Base-by-base conservation (phyloP, 2,797 vertebrate genomes). In the Morus bassanus region DNA sequence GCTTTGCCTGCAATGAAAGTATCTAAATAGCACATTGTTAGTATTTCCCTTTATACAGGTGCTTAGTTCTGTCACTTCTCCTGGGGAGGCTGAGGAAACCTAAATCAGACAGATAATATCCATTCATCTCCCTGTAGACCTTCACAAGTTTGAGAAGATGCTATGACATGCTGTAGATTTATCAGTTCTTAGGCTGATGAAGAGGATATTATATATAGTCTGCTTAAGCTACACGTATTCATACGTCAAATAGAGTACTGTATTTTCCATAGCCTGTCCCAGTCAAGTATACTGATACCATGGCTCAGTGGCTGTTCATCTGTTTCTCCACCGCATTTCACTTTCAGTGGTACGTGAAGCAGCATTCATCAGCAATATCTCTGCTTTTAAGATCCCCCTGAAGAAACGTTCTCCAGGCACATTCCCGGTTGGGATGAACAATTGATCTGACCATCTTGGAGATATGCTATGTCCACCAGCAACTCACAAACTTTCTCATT, bases 331-430 rank as follows among this genome's bases (percentile, higher is more conserved):
- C 4, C 1, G 1, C n/a, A 3, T 41, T 57, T 31, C 57, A 51
- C 39, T 35, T 22, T 7, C 48, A 65, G 39, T 10, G 24, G 56
- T 23, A 15, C 2, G 6, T 14, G 51, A 65, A 56, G 50, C 51
- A 57, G 14, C 1, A 0, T 37, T 61, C 61, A 28, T 1, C 2
- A 6, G 28, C 65, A 65, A 14, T 11, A 60, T 5, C 43, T 73
- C 72, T 65, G 31, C 24, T 70, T 60, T 70, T n/a, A 56, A 41
- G 37, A 24, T 15, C 9, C 19, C 45, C 12, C 28, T 8, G 12
- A 48, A 65, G 37, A 57, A 65, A n/a, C 0, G 0, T 25, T n/a
- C 61, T 76, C 69, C 50, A 61, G 22, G 18, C 33, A 37, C 23
- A 7, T 43, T 72, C 37, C 35, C 30, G 35, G 6, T 2, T 18